These are phyloP conservation scores for Hassar affinis DNA, from an alignment of 2,113 vertebrate species.

Conservation along the genomic window DNA sequence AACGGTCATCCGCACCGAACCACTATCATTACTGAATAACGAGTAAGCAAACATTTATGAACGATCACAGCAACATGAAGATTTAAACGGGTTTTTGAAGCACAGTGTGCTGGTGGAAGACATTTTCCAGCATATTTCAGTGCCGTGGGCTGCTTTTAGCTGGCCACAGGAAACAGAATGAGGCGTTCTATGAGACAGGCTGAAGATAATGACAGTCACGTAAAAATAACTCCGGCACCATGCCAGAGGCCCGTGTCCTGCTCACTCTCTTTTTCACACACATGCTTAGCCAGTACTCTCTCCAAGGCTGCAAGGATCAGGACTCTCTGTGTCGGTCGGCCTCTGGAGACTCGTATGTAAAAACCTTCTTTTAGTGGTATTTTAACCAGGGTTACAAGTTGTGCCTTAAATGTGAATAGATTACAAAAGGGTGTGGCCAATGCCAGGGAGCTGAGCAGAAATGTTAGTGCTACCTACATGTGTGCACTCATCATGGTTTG, in stretches of 20 bases:
- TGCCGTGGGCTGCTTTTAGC: conserved; percentile 36
- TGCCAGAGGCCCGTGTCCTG: conserved; percentile 42
- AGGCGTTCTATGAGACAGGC: conserved; percentile 41
- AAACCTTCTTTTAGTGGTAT: background rate
- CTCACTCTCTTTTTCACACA: conserved; percentile 18
- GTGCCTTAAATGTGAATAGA: background rate
- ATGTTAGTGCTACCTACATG: background rate
- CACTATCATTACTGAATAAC: background rate
- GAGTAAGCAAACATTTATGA: background rate
- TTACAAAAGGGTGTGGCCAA: background rate
- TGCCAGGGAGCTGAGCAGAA: background rate
- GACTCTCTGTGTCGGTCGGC: background rate
- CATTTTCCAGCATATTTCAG: background rate
- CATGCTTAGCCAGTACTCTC: background rate
- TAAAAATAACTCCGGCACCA: conserved; percentile 47
- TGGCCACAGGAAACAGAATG: conserved; percentile 39
- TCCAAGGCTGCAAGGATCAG: background rate
- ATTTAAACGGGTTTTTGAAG: background rate
- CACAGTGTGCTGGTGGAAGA: background rate
- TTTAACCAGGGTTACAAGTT: background rate
- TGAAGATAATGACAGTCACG: conserved; percentile 55
- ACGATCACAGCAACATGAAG: background rate
- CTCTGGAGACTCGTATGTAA: background rate
- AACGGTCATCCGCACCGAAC: background rate
- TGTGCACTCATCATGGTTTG: background rate